These are phyloP conservation scores for Scaptomyza caliginosa DNA, from an alignment of 2,888 invertebrate genomes.

Conservation along the genomic window DNA sequence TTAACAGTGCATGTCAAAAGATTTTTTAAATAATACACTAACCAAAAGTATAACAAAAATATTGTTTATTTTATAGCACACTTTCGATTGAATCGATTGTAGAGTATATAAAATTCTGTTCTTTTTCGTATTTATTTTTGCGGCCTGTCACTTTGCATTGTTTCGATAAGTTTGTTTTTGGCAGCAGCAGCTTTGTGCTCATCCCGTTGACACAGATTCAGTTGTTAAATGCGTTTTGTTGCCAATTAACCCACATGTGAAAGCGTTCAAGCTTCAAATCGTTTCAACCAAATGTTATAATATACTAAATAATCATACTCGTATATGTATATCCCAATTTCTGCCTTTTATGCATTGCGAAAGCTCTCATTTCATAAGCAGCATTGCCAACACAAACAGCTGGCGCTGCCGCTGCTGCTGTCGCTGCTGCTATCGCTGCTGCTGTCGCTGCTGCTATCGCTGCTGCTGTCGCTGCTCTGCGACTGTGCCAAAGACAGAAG, in stretches of 20 bases:
- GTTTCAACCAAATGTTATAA: slow-evolving; percentile 25
- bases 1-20: slow-evolving; percentile 33
- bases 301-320: slow-evolving; percentile 20
- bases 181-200: slow-evolving; percentile 41
- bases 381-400: not conserved
- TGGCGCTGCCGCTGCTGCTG: too few species aligned
- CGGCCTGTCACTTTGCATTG: slow-evolving; percentile 48
- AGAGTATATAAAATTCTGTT: too few species aligned
- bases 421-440: too few species aligned
- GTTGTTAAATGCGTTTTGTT: slow-evolving; percentile 46
- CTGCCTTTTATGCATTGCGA: slow-evolving; percentile 15
- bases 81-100: too few species aligned
- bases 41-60: not conserved
- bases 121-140: slow-evolving; percentile 8
- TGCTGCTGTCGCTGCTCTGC: too few species aligned
- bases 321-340: slow-evolving; percentile 9
- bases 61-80: too few species aligned
- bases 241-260: slow-evolving; percentile 68
- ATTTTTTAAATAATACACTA: not conserved
- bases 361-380: slow-evolving; percentile 28
- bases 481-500: slow-evolving; percentile 12
- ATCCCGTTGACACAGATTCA: slow-evolving; percentile 65
- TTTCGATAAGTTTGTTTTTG: slow-evolving; percentile 47
- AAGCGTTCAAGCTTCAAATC: slow-evolving; percentile 17
- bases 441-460: too few species aligned